Evolutionary conservation across 2,888 invertebrate genomes (phyloP).

Genomic region (Protodeltote pygarga): DNA sequence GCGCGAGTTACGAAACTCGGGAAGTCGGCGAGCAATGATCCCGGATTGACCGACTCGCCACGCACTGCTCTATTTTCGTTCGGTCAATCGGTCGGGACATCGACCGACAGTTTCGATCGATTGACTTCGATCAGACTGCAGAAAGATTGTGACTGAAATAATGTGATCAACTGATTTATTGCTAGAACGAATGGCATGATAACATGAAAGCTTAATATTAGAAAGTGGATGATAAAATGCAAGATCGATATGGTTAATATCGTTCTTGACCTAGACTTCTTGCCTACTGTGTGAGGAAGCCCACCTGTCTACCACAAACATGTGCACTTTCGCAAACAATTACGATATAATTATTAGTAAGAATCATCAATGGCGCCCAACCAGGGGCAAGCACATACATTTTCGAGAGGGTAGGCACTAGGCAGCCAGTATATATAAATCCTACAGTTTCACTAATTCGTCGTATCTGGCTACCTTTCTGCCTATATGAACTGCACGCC

Average conservation of each 20-base stretch:
- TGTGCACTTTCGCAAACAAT: too few relatives aligned
- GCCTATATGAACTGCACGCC: too few relatives aligned
- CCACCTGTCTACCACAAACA: too few relatives aligned
- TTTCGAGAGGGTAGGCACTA: too few relatives aligned
- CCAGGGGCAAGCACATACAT: too few relatives aligned
- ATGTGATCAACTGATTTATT: background rate
- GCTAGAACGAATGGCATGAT: background rate
- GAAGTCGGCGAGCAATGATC: slow-evolving; percentile 63
- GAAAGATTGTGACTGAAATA: slow-evolving; percentile 10
- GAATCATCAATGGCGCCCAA: too few relatives aligned
- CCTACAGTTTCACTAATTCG: too few relatives aligned
- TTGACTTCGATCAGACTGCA: slow-evolving; percentile 21
- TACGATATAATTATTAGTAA: too few relatives aligned
- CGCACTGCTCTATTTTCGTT: slow-evolving; percentile 62
- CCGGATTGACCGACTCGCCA: slow-evolving; percentile 57
- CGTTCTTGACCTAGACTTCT: too few relatives aligned
- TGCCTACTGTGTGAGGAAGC: too few relatives aligned
- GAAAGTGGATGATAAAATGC: slow-evolving; percentile 7
- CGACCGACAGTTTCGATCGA: slow-evolving; percentile 37
- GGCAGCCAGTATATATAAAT: too few relatives aligned
- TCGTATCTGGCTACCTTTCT: too few relatives aligned
- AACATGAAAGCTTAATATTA: slow-evolving; percentile 7
- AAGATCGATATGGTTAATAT: background rate
- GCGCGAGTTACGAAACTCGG: slow-evolving; percentile 56
- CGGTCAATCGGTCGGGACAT: slow-evolving; percentile 56